Evolutionary conservation across 2,113 vertebrate species (phyloP), one percentile per base, ranked within the genome.

Genomic region (Platichthys stellatus): DNA sequence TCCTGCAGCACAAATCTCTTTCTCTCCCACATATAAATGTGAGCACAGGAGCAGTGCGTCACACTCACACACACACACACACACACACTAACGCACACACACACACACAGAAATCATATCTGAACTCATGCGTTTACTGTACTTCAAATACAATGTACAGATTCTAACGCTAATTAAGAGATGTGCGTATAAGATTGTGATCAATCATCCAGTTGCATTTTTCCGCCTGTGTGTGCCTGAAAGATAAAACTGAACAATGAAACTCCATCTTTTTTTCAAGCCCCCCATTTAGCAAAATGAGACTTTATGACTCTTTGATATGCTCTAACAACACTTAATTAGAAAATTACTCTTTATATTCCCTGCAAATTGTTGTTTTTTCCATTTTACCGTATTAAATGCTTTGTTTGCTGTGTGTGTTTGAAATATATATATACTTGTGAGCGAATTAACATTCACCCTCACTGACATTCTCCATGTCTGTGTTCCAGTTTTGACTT

Each of bases 401-500:
- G 45, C 56, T 51, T 53, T 72, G 47, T 31, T 64, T 26, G 45
- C 49, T 63, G 21, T n/a, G 28, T 61, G 68, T 63, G 15, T 63
- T 21, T 67, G 1, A 63, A 63, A 40, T 26, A 71, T 9, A 47
- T 59, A 59, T 15, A 1, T 23, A 4, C 24, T 62, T n/a, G 58
- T n/a, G 38, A 40, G 38, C 3, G 38, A 11, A 4, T 62, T 58
- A 10, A 28, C 26, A 17, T 80, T 70, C 9, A 79, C 78, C 69
- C 76, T 69, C 15, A 38, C 63, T 85, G 79, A 75, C 74, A 72
- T 5, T 81, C 56, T 67, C 4, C 60, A 45, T 43, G 0, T 86
- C 53, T 85, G 66, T 75, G 65, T 86, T 92, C 78, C 94, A 99
- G 98, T 90, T 99, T 99, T 65, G 98, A 99, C 89, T 92, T 99